Percentiles rank a stretch among this genome's conserved stretches.
Evolutionary conservation across 2,113 vertebrate species (phyloP).

Genomic region (Phyllostomus discolor): DNA sequence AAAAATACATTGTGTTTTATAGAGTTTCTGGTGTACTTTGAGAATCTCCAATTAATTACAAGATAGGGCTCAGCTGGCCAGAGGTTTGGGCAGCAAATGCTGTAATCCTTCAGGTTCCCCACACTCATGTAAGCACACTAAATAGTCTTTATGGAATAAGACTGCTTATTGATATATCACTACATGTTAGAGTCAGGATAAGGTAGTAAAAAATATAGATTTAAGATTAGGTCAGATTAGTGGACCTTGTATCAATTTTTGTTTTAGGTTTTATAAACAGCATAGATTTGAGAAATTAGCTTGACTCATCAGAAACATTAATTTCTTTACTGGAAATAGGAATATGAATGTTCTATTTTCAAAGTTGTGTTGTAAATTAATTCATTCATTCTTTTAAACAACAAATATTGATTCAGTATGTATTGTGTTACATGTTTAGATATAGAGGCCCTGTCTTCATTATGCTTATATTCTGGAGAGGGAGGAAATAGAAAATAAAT

Average conservation of each 20-base stretch:
- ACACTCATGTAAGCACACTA: neutral
- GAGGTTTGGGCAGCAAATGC: neutral
- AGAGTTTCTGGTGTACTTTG: constrained; percentile 48
- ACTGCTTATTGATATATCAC: neutral
- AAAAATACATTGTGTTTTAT: constrained; percentile 56
- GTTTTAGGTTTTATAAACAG: neutral
- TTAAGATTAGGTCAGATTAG: neutral
- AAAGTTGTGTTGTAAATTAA: neutral
- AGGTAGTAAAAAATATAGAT: neutral
- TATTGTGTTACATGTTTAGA: neutral
- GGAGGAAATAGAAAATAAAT: neutral
- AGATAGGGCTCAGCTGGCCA: neutral
- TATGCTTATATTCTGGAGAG: neutral
- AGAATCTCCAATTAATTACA: constrained; percentile 28
- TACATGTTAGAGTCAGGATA: neutral
- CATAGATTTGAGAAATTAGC: neutral
- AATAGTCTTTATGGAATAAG: neutral
- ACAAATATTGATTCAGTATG: neutral
- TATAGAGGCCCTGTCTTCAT: neutral
- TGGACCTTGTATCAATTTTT: neutral
- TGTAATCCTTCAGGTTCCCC: neutral
- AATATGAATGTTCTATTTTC: neutral
- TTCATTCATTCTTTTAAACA: neutral
- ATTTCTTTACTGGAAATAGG: neutral
- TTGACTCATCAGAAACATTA: neutral